Conservation (phyloP, 2,113 vertebrate species). For the Lepus timidus region DNA sequence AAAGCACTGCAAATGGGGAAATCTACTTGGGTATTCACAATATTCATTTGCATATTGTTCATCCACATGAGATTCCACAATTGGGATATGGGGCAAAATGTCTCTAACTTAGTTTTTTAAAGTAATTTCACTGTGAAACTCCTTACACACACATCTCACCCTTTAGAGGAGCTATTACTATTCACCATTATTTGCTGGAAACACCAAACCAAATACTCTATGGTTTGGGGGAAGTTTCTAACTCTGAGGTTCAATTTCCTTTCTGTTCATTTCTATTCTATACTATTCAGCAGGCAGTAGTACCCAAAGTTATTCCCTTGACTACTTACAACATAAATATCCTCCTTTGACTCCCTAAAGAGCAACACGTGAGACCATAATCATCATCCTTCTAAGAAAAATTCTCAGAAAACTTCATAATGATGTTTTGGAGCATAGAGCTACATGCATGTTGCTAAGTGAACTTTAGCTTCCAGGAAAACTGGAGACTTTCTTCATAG, state of each 20-base stretch:
- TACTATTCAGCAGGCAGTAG: not conserved
- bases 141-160: not conserved
- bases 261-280: conserved; percentile 25
- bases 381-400: conserved; percentile 57
- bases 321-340: conserved; percentile 45
- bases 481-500: not conserved
- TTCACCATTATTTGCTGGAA: not conserved
- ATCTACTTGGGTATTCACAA: not conserved
- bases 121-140: not conserved
- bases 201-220: not conserved
- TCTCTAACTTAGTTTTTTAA: not conserved
- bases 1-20: not conserved
- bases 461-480: conserved; percentile 7
- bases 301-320: conserved; percentile 43
- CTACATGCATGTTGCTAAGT: not conserved
- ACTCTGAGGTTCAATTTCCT: conserved; percentile 49
- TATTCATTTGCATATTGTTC: not conserved
- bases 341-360: not conserved
- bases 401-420: not conserved
- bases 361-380: not conserved
- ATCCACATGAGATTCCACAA: not conserved
- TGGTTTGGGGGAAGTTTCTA: conserved; percentile 26
- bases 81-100: not conserved
- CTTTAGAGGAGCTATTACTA: not conserved
- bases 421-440: not conserved